Base-by-base conservation (phyloP, 2,113 vertebrate species). In the Sylvilagus bachmani region DNA sequence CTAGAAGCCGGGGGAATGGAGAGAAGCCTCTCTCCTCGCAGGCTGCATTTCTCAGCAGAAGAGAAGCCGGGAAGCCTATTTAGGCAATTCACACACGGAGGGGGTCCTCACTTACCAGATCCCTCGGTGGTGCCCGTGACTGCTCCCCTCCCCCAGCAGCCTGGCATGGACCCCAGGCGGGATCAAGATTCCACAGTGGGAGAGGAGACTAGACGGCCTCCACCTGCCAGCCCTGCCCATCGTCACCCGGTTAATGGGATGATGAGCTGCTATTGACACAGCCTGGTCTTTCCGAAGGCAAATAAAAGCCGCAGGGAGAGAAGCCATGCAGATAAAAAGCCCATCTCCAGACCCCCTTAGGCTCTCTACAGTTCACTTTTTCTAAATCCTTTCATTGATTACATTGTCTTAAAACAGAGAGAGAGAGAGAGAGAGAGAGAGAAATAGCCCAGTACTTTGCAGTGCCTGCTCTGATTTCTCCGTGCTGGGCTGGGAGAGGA, bases 381-480 rank as follows among this genome's bases (percentile, higher is more conserved):
- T 64, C 90, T 93, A 97, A 97, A 93, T 92, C 93, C 36, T 97
- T 94, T 87, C 84, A 96, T 96, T 97, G 97, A 96, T 97, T 98
- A 93, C 87, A 49, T 44, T 98, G 95, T 92, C 92, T 95, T 75
- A 70, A 51, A 82, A 84, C 38, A 71, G 73, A 75, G 69, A 74
- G 7, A 38, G 38, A 71, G 67, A 90, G 92, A n/a, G 9, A 81
- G 17, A 85, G 12, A 87, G 5, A 66, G 25, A 53, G 44, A 61
- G 51, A 14, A 33, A 27, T n/a, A 90, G 55, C 44, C 44, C 44
- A 53, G 73, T 86, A 58, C 92, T 97, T 94, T 44, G 10, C 31
- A 27, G 81, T 78, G 64, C 81, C 64, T 87, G 89, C 82, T 0
- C 0, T 21, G 33, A 81, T 66, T 17, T 83, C 55, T 82, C 29